These are phyloP conservation scores for Daphoenositta chrysoptera DNA, from an alignment of 2,113 vertebrate species.

Conservation along the genomic window DNA sequence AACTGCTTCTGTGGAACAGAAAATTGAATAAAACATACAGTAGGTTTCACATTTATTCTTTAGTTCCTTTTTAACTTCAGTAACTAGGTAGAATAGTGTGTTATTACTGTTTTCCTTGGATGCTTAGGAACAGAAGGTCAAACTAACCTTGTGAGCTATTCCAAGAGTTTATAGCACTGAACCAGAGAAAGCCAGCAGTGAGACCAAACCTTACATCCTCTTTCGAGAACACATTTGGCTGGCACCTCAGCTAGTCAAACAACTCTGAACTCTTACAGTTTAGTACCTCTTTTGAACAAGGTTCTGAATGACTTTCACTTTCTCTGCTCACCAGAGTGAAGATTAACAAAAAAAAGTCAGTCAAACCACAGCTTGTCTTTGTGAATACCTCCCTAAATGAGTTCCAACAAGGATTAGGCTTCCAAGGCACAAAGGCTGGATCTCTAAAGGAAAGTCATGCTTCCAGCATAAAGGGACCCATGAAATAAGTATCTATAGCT, in stretches of 20 bases:
- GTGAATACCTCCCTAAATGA: neutral
- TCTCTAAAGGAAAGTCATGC: neutral
- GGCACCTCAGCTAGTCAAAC: neutral
- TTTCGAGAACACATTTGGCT: neutral
- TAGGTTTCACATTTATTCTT: neutral
- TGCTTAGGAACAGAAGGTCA: neutral
- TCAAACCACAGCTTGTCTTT: neutral
- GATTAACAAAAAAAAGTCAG: neutral
- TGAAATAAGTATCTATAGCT: neutral
- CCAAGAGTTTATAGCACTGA: conserved; percentile 14
- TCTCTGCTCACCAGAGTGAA: neutral
- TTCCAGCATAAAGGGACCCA: neutral
- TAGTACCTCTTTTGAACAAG: neutral
- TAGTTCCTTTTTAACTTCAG: neutral
- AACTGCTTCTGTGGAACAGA: neutral
- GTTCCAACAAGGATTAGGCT: neutral
- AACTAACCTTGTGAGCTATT: neutral
- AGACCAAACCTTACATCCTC: neutral
- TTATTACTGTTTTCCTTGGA: neutral
- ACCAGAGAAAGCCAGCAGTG: neutral
- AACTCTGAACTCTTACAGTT: neutral
- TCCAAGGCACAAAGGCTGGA: neutral
- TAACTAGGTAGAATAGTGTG: neutral
- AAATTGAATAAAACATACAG: neutral
- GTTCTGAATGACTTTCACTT: neutral